Percentiles rank a stretch among this genome's conserved stretches.
phyloP scores from a whole-genome alignment of 1,140 invertebrate species.

The Zeugodacus cucurbitae region DNA sequence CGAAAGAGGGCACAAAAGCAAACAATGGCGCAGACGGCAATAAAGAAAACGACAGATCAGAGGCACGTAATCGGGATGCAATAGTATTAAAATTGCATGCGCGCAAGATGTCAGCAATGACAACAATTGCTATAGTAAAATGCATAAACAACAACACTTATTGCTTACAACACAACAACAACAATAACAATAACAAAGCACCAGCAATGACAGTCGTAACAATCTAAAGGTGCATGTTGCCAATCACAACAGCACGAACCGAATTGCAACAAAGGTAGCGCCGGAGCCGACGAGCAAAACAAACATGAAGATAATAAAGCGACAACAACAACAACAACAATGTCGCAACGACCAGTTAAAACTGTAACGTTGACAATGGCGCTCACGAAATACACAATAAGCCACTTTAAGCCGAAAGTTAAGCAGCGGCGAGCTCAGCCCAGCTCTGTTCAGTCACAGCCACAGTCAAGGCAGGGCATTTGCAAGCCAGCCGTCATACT shows the following conservation, averaged over 20 bases:
- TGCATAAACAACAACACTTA: not conserved
- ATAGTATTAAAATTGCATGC: slow-evolving; percentile 33
- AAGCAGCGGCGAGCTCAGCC: not conserved
- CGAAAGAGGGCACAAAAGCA: slow-evolving; percentile 9
- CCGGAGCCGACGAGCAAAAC: not conserved
- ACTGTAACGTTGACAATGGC: slow-evolving; percentile 3
- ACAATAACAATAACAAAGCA: not conserved
- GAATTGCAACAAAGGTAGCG: not conserved
- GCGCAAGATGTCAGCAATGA: slow-evolving; percentile 25
- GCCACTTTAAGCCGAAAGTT: slow-evolving; percentile 36
- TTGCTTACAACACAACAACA: not conserved
- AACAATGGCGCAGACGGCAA: slow-evolving; percentile 3
- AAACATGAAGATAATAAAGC: slow-evolving; percentile 20
- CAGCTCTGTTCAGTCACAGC: not conserved
- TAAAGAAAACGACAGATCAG: slow-evolving; percentile 20
- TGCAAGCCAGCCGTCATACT: not conserved
- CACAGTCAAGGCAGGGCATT: not conserved
- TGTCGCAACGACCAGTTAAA: not conserved
- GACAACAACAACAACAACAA: not conserved
- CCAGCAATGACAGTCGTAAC: not conserved
- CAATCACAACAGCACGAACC: slow-evolving; percentile 21
- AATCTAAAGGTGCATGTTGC: slow-evolving; percentile 25
- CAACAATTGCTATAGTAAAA: slow-evolving; percentile 5
- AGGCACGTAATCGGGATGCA: slow-evolving; percentile 36
- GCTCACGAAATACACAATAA: slow-evolving; percentile 20